Base-by-base conservation (phyloP, 2,888 invertebrate species). In the Microctonus brassicae region DNA sequence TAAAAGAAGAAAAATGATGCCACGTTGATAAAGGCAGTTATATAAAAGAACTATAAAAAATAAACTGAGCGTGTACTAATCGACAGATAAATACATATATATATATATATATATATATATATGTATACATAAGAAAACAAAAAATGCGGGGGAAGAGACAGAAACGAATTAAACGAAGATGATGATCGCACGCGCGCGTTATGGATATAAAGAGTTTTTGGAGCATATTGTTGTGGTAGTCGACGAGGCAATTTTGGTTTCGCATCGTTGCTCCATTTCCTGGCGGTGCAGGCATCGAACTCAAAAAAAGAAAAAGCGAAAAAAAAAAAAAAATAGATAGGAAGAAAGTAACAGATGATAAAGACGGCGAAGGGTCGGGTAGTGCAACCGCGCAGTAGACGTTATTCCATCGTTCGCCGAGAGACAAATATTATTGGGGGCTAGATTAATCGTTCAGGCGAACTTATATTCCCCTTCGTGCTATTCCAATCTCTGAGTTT, bases 161-260 rank as follows among this genome's bases (percentile, higher is more conserved):
- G 42, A 70, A 81, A 78, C 78, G 78, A 80, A 82, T 83, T 83
- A 81, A 82, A 78, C 22, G 78, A 81, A 75, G 78, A 83, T 81
- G 81, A 80, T 79, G 76, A 75, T 75, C 22, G 6, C 17, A n/a
- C 39, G 39, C 39, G 39, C 13, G 39, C 39, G 13, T n/a, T n/a
- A n/a, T 13, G n/a, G 70, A 75, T 78, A 78, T 81, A 80, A 81
- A 82, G 77, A 81, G 76, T 73, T 83, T 81, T 81, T 80, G n/a
- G 77, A 82, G 79, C 72, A 77, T 78, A 76, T 77, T 81, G 81
- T 82, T 81, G 82, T 77, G 67, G 52, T 33, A 74, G 63, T 72
- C 73, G 76, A 81, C 77, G 78, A 82, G 81, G 76, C 80, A 82
- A 83, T 83, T 83, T 81, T 79, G 77, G 76, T 75, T 77, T 74